Conservation (phyloP, 2,113 vertebrate species). For the Phalacrocorax aristotelis region DNA sequence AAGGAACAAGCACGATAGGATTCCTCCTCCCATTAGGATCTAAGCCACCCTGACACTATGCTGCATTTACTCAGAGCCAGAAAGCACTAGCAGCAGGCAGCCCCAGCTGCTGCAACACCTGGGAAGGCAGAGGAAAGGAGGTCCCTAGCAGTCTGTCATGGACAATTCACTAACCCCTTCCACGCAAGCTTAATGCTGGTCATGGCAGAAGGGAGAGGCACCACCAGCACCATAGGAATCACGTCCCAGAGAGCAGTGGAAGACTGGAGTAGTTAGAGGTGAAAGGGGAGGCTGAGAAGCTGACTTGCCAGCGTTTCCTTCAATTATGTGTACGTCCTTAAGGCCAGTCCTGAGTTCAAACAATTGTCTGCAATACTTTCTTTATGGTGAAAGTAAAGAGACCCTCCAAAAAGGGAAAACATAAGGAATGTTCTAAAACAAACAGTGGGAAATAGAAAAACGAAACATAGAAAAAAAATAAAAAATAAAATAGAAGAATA, state of each 20-base stretch:
- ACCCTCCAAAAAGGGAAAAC: background rate
- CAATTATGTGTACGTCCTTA: background rate
- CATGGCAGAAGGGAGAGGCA: background rate
- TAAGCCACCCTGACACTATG: background rate
- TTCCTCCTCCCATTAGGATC: background rate
- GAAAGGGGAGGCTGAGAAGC: background rate
- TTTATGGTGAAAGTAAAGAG: background rate
- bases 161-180: background rate
- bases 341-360: background rate
- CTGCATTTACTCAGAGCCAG: background rate
- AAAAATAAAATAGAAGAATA: background rate
- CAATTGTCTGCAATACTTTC: background rate
- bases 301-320: background rate
- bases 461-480: background rate
- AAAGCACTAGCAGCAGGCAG: background rate
- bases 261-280: background rate
- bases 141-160: background rate
- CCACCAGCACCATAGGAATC: accelerated
- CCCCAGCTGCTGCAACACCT: background rate
- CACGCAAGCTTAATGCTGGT: accelerated
- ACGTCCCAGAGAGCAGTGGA: background rate
- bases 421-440: background rate
- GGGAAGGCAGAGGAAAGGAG: background rate
- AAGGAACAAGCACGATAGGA: accelerated
- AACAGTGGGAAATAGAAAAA: background rate